Percentiles rank a stretch among this genome's conserved stretches.
Evolutionary conservation across 2,888 invertebrate species (phyloP).

Genomic region (Caenorhabditis sp.): DNA sequence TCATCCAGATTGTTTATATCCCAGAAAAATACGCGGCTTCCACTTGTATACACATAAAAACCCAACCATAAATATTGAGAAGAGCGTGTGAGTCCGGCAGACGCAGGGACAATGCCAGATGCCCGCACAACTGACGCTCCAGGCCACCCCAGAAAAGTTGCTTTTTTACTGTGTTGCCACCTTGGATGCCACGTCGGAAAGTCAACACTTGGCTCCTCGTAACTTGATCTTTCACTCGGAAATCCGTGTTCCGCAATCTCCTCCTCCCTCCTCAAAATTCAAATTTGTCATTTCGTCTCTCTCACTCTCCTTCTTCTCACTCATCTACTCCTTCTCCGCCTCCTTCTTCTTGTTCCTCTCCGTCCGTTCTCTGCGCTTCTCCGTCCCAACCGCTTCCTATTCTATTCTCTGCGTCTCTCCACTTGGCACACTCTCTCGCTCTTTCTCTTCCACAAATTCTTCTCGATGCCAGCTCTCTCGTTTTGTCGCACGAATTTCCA

Average conservation of each 20-base stretch:
- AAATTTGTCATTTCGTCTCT: neutral
- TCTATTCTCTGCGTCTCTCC: conserved; percentile 41
- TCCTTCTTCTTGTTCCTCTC: neutral
- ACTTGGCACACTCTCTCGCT: conserved; percentile 17
- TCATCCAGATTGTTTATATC: neutral
- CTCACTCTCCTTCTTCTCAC: neutral
- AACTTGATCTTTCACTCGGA: neutral
- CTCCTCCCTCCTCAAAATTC: conserved; percentile 4
- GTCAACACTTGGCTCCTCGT: neutral
- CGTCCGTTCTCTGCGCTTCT: too few species aligned
- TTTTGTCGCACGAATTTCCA: conserved; percentile 33
- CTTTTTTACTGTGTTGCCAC: neutral
- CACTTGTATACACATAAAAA: neutral
- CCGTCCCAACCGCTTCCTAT: too few species aligned
- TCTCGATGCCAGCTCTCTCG: conserved; percentile 16
- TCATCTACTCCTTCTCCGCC: neutral
- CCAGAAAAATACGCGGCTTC: neutral
- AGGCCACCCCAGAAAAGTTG: neutral
- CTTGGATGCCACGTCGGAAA: neutral
- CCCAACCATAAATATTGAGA: neutral
- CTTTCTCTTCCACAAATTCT: conserved; percentile 26
- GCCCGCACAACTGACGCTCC: conserved; percentile 1
- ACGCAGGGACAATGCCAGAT: neutral
- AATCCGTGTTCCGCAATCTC: neutral
- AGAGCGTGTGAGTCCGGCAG: neutral